These are phyloP conservation scores for Hydrozoanthus gracilis DNA, from an alignment of 92 coral and sea anemone species.

Conservation along the genomic window DNA sequence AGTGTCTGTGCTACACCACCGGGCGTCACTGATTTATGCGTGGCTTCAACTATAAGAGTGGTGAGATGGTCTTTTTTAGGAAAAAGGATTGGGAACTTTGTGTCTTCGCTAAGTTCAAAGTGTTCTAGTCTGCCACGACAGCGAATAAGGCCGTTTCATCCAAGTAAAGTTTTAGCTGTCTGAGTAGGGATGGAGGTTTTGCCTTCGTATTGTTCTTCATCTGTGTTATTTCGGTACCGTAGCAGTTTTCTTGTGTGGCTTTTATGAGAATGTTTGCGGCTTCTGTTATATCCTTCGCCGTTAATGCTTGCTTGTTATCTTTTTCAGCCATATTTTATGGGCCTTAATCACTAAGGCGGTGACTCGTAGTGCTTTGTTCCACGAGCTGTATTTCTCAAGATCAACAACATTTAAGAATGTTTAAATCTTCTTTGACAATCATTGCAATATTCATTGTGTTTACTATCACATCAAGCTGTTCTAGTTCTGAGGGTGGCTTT, in stretches of 20 bases:
- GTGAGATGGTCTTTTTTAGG: slow-evolving; percentile 45
- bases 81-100: neutral
- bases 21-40: slow-evolving; percentile 46
- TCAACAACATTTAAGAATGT: neutral
- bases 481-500: neutral
- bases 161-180: neutral
- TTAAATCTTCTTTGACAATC: neutral
- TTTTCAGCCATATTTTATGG: neutral
- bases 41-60: slow-evolving; percentile 42
- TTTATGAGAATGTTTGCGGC: neutral
- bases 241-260: neutral
- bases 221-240: neutral
- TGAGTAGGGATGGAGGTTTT: neutral
- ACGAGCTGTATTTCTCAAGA: slow-evolving; percentile 4
- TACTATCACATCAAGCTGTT: slow-evolving; percentile 18
- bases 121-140: neutral
- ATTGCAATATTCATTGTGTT: neutral
- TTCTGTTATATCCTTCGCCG: neutral
- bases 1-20: slow-evolving; percentile 62
- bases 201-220: neutral
- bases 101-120: neutral
- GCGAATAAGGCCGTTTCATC: neutral
- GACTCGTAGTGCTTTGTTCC: slow-evolving; percentile 21
- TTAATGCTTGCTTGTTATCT: neutral
- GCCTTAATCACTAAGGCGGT: neutral